These are phyloP conservation scores for Macroglossus sobrinus DNA, from an alignment of 2,113 vertebrate genomes.

Conservation along the genomic window DNA sequence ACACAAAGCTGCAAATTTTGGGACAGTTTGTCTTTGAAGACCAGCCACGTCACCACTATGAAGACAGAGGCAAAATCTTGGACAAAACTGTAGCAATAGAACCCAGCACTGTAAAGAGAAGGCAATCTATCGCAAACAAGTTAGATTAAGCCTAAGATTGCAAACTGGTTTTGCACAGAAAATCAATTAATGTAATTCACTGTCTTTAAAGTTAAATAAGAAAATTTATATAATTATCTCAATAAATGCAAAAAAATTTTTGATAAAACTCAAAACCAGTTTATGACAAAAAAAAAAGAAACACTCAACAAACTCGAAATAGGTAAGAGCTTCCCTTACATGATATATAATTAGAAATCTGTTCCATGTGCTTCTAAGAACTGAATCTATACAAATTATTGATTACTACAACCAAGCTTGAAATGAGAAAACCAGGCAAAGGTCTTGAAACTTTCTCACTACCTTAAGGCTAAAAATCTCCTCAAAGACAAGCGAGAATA, in stretches of 20 bases:
- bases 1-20: neutral
- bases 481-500: neutral
- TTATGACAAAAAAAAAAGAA: neutral
- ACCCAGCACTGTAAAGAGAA: neutral
- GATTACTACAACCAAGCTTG: neutral
- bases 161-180: neutral
- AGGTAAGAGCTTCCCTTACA: neutral
- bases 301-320: neutral
- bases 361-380: neutral
- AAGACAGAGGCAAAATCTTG: neutral
- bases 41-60: neutral
- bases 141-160: neutral
- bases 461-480: neutral
- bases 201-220: neutral
- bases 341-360: neutral
- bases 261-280: neutral
- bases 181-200: neutral
- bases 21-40: neutral
- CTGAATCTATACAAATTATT: neutral
- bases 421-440: neutral
- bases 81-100: neutral
- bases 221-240: neutral
- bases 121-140: neutral
- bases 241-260: neutral
- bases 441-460: neutral